Base-by-base conservation (phyloP, 2,797 vertebrate genomes). In the Aeoliscus strigatus region DNA sequence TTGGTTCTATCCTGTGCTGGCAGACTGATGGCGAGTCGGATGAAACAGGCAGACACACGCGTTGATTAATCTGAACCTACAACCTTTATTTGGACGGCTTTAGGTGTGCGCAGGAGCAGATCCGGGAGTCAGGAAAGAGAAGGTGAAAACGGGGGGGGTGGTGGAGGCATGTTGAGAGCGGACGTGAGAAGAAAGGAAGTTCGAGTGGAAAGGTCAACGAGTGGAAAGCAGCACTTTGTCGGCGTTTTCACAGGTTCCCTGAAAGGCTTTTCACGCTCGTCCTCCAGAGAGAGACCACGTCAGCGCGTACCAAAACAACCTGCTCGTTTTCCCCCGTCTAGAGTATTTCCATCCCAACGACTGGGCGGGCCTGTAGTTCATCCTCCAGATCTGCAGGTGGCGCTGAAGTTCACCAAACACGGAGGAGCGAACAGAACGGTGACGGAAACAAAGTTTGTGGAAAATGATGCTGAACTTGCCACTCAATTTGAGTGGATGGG, bases 41-140 rank as follows among this genome's bases (percentile, higher is more conserved):
- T 37, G 34, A 41, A 9, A 29, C 6, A 17, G 15, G 24, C 40
- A 56, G 60, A 40, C 36, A 60, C 32, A 78, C 53, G 39, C 56
- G n/a, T n/a, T n/a, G n/a, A n/a, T n/a, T n/a, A n/a, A n/a, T n/a
- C n/a, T n/a, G n/a, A n/a, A n/a, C n/a, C n/a, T n/a, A n/a, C n/a
- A n/a, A n/a, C n/a, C n/a, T n/a, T n/a, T n/a, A n/a, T n/a, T 85
- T 86, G 60, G 73, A 84, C 62, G 66, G 77, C 63, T 76, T 75
- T 66, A 66, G 72, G 74, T 81, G 79, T 82, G 70, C 64, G n/a
- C n/a, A n/a, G n/a, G n/a, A n/a, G n/a, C n/a, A 70, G 61, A 75
- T 72, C 55, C 66, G 33, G 58, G 44, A 66, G 62, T 63, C 61
- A 43, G 74, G 49, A 52, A 64, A 46, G 51, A 51, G 40, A 50